Percentiles rank a stretch among this genome's conserved stretches.
Conservation (phyloP, 2,113 vertebrate genomes). For the Taxidea taxus region DNA sequence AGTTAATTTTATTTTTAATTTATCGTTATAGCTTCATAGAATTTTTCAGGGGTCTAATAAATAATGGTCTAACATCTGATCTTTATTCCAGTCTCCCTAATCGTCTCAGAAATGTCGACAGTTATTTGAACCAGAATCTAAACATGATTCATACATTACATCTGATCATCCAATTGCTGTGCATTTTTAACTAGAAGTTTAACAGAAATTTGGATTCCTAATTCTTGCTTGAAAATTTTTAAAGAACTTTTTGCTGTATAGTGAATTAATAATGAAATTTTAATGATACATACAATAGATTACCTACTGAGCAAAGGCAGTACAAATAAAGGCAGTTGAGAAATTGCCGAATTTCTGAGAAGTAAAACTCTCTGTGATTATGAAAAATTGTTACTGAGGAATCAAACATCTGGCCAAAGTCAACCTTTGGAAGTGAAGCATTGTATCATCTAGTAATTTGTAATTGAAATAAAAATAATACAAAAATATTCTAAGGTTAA, state of each 20-base stretch:
- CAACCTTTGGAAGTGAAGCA: background rate
- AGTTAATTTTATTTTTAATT: background rate
- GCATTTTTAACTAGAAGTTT: background rate
- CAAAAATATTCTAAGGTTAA: background rate
- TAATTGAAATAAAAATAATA: background rate
- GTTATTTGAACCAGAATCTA: background rate
- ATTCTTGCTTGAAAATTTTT: background rate
- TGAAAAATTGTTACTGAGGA: background rate
- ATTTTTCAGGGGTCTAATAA: background rate
- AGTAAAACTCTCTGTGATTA: background rate
- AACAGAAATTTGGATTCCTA: background rate
- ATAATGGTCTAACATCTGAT: background rate
- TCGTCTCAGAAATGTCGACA: background rate
- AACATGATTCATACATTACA: background rate
- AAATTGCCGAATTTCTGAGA: background rate
- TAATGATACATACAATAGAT: background rate
- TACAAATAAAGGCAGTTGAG: background rate
- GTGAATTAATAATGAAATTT: background rate
- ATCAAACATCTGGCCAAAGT: background rate
- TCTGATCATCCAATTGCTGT: background rate
- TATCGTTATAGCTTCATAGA: background rate
- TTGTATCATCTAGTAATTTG: background rate
- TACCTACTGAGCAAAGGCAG: background rate
- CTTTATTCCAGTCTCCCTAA: background rate
- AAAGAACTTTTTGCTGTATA: background rate